These are phyloP conservation scores for Anoplolepis gracilipes DNA, from an alignment of 1,140 invertebrate species.

Conservation along the genomic window DNA sequence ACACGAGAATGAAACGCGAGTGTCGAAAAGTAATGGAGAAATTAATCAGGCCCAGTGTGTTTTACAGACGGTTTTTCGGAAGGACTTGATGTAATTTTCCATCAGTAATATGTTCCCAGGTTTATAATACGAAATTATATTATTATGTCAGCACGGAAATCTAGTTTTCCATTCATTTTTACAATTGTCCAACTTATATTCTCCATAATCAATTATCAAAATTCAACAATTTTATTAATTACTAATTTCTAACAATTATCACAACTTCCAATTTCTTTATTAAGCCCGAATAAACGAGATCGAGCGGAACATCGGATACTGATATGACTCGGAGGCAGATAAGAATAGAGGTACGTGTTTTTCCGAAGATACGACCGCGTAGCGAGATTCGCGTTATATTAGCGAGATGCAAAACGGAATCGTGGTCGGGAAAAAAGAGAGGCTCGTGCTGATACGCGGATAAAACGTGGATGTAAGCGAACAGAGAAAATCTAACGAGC, in stretches of 20 bases:
- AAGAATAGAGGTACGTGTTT: slow-evolving; percentile 39
- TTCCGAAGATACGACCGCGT: slow-evolving; percentile 26
- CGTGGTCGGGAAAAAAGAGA: slow-evolving; percentile 19
- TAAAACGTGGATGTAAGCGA: slow-evolving; percentile 77
- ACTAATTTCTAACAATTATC: neutral
- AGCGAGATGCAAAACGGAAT: slow-evolving; percentile 42
- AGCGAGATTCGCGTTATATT: slow-evolving; percentile 34
- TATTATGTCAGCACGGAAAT: neutral
- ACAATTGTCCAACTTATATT: neutral
- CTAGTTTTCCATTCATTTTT: neutral
- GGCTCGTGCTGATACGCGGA: slow-evolving; percentile 58
- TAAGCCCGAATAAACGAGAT: neutral
- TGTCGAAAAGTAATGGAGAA: slow-evolving; percentile 11
- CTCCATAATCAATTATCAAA: neutral
- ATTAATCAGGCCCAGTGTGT: slow-evolving; percentile 13
- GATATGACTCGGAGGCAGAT: slow-evolving; percentile 28
- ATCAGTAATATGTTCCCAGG: neutral
- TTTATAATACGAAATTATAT: neutral
- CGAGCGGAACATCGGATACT: neutral
- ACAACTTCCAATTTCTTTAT: neutral
- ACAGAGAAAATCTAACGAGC: slow-evolving; percentile 81
- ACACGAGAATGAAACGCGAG: slow-evolving; percentile 9
- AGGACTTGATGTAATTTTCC: slow-evolving; percentile 1
- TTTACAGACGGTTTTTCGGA: neutral
- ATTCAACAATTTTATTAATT: neutral